Evolutionary conservation across 1,140 invertebrate species (phyloP).

Genomic region (Parapsyche elsis): DNA sequence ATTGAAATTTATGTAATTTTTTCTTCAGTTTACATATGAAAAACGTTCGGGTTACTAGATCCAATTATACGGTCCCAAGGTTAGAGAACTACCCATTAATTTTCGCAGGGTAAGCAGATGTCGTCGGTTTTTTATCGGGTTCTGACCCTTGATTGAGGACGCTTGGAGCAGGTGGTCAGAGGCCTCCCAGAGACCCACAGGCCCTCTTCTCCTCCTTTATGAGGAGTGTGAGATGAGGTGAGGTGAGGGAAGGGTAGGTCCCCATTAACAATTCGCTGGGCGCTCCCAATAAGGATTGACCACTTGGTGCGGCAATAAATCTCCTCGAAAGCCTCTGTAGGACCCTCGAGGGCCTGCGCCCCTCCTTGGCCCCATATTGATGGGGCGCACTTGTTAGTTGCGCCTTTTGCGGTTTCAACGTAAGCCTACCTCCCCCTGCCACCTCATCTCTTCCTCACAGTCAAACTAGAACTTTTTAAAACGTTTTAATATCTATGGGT

Average conservation of each 20-base stretch:
- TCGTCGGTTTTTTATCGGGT: slow-evolving; percentile 18
- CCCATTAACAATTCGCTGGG: slow-evolving; percentile 42
- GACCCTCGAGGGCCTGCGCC: background rate
- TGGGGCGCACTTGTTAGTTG: slow-evolving; percentile 40
- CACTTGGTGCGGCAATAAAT: slow-evolving; percentile 42
- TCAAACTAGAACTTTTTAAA: background rate
- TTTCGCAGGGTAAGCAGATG: background rate
- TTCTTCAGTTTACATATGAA: background rate
- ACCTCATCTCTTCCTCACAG: background rate
- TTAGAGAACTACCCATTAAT: background rate
- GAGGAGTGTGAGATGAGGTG: background rate
- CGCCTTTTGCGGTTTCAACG: slow-evolving; percentile 20
- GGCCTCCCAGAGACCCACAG: background rate
- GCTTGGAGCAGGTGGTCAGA: background rate
- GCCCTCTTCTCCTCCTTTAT: too few species aligned
- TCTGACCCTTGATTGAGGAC: slow-evolving; percentile 20
- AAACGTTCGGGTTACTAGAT: background rate
- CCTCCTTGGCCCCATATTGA: slow-evolving; percentile 20
- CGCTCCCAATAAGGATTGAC: slow-evolving; percentile 44
- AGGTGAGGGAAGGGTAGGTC: background rate
- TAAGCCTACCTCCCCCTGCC: background rate
- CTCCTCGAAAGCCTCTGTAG: slow-evolving; percentile 35
- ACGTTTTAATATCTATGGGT: background rate
- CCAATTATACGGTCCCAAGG: background rate
- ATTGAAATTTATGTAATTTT: too few species aligned